These are phyloP conservation scores for Cryptocephalus moraei DNA, from an alignment of 2,888 invertebrate species.

Conservation along the genomic window DNA sequence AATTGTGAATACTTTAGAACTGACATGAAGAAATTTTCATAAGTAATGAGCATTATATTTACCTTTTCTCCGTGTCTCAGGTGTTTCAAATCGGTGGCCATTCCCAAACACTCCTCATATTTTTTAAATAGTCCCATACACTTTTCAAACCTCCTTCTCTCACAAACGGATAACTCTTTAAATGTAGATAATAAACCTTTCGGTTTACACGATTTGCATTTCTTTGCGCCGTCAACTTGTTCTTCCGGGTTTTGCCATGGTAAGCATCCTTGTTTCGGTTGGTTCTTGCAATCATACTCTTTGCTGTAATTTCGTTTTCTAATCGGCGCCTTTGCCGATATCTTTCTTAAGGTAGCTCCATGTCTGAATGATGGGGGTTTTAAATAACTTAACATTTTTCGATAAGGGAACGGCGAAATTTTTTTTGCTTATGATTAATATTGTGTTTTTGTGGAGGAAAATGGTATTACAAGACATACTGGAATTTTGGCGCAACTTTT, in stretches of 20 bases:
- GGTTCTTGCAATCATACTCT: neutral
- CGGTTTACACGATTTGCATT: constrained; percentile 13
- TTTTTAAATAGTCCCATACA: constrained; percentile 10
- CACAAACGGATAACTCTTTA: constrained; percentile 11
- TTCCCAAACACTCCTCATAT: constrained; percentile 7
- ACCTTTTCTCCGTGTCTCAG: constrained; percentile 1
- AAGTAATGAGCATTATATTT: neutral
- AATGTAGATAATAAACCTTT: constrained; percentile 11
- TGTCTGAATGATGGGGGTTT: constrained; percentile 15
- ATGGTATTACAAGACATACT: constrained; percentile 13
- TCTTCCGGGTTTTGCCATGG: constrained; percentile 17
- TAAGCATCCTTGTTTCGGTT: constrained; percentile 11
- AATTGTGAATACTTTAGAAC: no score
- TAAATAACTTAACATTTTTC: constrained; percentile 9
- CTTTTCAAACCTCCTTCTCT: constrained; percentile 12
- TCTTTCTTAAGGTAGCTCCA: constrained; percentile 19
- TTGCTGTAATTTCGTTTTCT: no score
- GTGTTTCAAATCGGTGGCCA: no score
- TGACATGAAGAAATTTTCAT: no score
- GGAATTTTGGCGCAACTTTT: constrained; percentile 12
- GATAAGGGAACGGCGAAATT: constrained; percentile 10
- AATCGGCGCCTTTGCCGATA: constrained; percentile 8
- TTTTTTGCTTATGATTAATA: constrained; percentile 16
- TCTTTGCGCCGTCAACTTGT: neutral
- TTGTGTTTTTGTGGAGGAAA: constrained; percentile 18